A percentile compares a stretch with the other conserved stretches of the same genome.
Evolutionary conservation across 2,113 vertebrate species (phyloP).

Genomic region (Percopsis transmontana): DNA sequence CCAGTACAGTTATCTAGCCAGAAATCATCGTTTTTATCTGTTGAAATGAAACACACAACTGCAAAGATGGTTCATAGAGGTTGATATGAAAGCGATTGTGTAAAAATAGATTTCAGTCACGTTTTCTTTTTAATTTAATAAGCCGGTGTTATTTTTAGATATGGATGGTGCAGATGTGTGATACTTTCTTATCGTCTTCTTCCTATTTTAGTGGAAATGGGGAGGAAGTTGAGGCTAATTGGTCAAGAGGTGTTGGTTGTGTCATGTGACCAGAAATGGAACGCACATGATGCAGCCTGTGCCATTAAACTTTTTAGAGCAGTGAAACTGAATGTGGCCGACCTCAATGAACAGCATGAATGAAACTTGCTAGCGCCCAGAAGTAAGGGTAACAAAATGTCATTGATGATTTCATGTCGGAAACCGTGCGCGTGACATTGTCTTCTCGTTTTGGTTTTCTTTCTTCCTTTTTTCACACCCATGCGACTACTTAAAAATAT

Average conservation of each 20-base stretch:
- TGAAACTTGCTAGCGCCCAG: slow-evolving; percentile 25
- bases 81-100: slow-evolving; percentile 23
- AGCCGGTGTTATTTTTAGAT: slow-evolving; percentile 68
- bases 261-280: slow-evolving; percentile 63
- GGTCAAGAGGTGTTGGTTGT: slow-evolving; percentile 46
- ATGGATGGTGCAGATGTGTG: slow-evolving; percentile 60
- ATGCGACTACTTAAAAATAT: neutral
- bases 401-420: slow-evolving; percentile 6
- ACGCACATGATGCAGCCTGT: slow-evolving; percentile 35
- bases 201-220: slow-evolving; percentile 76
- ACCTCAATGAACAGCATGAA: slow-evolving; percentile 62
- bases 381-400: neutral
- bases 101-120: slow-evolving; percentile 34
- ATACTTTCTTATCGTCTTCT: slow-evolving; percentile 71
- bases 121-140: slow-evolving; percentile 49
- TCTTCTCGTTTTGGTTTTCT: neutral
- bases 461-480: neutral
- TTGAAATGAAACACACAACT: slow-evolving; percentile 5
- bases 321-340: slow-evolving; percentile 33
- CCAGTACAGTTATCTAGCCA: slow-evolving; percentile 3
- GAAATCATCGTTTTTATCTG: neutral
- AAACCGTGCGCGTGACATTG: neutral
- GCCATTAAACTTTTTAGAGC: slow-evolving; percentile 54
- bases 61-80: slow-evolving; percentile 2
- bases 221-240: slow-evolving; percentile 72